Base-by-base conservation (phyloP, 2,113 vertebrate species). In the Naja naja region DNA sequence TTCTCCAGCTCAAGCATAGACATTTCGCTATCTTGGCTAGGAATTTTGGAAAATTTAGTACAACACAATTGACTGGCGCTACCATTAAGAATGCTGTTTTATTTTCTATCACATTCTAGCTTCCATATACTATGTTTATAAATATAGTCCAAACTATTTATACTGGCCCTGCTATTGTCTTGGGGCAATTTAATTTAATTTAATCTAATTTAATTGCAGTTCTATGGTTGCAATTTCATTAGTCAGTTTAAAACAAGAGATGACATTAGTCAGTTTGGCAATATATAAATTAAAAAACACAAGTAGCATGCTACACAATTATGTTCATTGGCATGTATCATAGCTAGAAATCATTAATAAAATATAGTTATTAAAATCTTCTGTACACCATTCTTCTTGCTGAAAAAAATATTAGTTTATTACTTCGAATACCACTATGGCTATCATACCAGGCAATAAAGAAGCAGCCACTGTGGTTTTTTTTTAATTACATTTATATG, bases 371-470 rank as follows among this genome's bases (percentile, higher is more conserved):
- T n/a, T n/a, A n/a, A n/a, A n/a, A n/a, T n/a, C n/a, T n/a, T n/a
- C n/a, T n/a, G n/a, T n/a, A n/a, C 47, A 11, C 7, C 69, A 69
- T 43, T 92, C 56, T 56, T 87, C 30, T 85, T 85, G 60, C 27
- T 39, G 49, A 89, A 25, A 45, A 43, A 89, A 23, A 30, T 39
- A 85, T 92, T 89, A 49, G 30, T n/a, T 39, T 81, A 8, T 89
- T 85, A 34, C 88, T 92, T 88, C 20, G 53, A 89, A 85, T 30
- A 55, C 49, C 27, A 88, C 64, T 69, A 85, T 58, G 85, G 53
- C 92, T 58, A 92, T 49, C 54, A 86, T 55, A 55, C 34, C 69
- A 58, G 11, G 53, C 43, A 89, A 58, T 89, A 89, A 93, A 89
- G 88, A 30, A 86, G 85, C 30, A 89, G 69, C 43, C 58, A 55